These are phyloP conservation scores for Anguilla obscura DNA, from an alignment of 2,797 vertebrate species.

Conservation along the genomic window DNA sequence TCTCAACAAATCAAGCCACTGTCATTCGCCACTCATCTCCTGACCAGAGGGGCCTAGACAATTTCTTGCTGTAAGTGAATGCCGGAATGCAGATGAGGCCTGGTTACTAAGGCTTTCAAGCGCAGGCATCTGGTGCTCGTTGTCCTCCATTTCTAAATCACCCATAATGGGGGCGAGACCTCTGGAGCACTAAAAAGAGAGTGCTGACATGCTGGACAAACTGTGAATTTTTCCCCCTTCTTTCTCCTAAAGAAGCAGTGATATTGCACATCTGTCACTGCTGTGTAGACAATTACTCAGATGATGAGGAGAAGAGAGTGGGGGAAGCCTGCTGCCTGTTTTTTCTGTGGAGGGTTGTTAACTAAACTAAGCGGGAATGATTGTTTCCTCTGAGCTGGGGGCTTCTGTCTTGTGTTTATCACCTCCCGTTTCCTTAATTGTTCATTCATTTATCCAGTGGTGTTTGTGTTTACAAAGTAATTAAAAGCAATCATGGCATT, in stretches of 20 bases:
- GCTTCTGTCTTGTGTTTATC: constrained; percentile 48
- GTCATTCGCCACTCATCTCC: constrained; percentile 95
- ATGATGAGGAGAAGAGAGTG: constrained; percentile 36
- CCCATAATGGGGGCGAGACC: constrained; percentile 98
- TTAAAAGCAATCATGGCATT: constrained; percentile 54
- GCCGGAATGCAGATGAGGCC: constrained; percentile 87
- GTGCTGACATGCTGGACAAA: constrained; percentile 94
- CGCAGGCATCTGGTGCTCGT: constrained; percentile 73
- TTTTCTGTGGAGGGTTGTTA: constrained; percentile 67
- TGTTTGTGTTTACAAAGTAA: constrained; percentile 52
- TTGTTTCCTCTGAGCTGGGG: constrained; percentile 32
- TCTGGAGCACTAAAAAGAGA: constrained; percentile 92
- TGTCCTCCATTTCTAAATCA: constrained; percentile 96
- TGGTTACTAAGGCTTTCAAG: constrained; percentile 74
- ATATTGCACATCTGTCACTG: constrained; percentile 96
- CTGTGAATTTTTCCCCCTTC: constrained; percentile 78
- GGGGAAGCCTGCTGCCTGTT: constrained; percentile 57
- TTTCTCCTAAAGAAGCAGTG: constrained; percentile 86
- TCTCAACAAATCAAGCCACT: constrained; percentile 99
- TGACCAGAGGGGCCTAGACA: constrained; percentile 86
- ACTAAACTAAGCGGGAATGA: constrained; percentile 61
- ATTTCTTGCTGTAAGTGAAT: constrained; percentile 78
- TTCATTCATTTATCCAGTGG: constrained; percentile 51
- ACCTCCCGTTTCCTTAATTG: constrained; percentile 54
- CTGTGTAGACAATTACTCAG: constrained; percentile 80